Evolutionary conservation across 2,888 invertebrate genomes (phyloP), one percentile per base, ranked within the genome.

Genomic region (Scrobipalpa costella): DNA sequence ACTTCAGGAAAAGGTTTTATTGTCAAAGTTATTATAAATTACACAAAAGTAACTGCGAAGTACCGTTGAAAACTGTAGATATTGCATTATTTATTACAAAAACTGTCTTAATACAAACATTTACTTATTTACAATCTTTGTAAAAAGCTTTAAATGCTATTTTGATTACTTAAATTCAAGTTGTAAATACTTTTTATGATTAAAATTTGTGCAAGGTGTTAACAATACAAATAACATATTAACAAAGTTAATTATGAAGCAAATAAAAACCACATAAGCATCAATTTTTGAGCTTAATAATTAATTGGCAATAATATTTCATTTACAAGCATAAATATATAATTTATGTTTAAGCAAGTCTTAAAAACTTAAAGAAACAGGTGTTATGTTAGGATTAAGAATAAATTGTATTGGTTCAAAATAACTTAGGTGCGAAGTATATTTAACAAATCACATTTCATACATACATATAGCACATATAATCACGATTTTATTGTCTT

Each of bases 1-100:
- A 78, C 69, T 79, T 82, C 82, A 83, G 73, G 83, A 84, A 85
- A 85, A 83, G 75, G 74, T 84, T 88, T 88, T 88, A 88, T 86
- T 88, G 84, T 86, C 83, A 84, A 85, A 83, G 76, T 79, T 81
- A 80, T 81, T 71, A 77, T 79, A 82, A 82, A 82, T 84, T 80
- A 85, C 81, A 79, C 72, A 80, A 84, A 81, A 81, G 73, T 80
- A 86, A 84, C 82, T 77, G 84, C 80, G 80, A 81, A 80, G 75
- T 74, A 75, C 71, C 69, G 64, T 69, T 73, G 67, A 70, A 70
- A 70, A 69, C 69, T 64, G 67, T 68, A 69, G 66, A 69, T 68
- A 71, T 66, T 68, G 68, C 68, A 66, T 71, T 69, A 74, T 79
- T 71, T 69, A 74, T 79, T 79, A 81, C 76, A 80, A 83, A 84